Percentiles rank a stretch among this genome's conserved stretches.
These are phyloP conservation scores for Mylabris phalerata DNA, from an alignment of 1,140 invertebrate species.

Conservation along the genomic window DNA sequence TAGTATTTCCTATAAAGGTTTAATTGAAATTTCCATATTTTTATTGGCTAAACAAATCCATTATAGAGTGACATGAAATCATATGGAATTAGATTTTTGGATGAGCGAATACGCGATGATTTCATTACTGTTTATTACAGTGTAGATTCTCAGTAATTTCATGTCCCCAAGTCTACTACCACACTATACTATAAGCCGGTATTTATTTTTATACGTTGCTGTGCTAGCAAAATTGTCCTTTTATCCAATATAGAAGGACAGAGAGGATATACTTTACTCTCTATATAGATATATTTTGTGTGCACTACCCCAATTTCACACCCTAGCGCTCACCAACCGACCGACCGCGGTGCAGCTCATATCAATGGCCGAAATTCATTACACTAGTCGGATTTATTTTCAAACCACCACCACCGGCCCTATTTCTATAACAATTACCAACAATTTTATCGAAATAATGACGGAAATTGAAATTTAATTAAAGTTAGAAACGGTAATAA, in stretches of 20 bases:
- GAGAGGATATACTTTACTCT: conserved; percentile 25
- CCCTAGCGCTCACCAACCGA: conserved; percentile 27
- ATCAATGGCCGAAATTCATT: conserved; percentile 39
- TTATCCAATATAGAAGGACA: conserved; percentile 25
- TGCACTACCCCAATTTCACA: conserved; percentile 34
- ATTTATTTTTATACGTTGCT: conserved; percentile 32
- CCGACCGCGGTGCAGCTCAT: conserved; percentile 33
- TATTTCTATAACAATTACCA: no score
- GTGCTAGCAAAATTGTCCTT: conserved; percentile 19
- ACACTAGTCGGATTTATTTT: conserved; percentile 5
- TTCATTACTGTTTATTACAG: conserved; percentile 27
- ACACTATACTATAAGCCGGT: conserved; percentile 17
- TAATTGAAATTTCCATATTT: no score
- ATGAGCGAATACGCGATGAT: conserved; percentile 3
- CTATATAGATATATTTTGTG: conserved; percentile 7
- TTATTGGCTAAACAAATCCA: no score
- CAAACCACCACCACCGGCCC: not conserved
- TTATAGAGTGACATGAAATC: no score
- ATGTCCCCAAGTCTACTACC: conserved; percentile 17
- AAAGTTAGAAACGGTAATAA: not conserved
- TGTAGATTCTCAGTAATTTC: conserved; percentile 26
- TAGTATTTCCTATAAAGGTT: no score
- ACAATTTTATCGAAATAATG: no score
- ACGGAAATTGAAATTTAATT: no score
- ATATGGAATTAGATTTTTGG: conserved; percentile 12